Evolutionary conservation across 2,888 invertebrate genomes (phyloP), one percentile per base, ranked within the genome.

Genomic region (Quadriops clusia): DNA sequence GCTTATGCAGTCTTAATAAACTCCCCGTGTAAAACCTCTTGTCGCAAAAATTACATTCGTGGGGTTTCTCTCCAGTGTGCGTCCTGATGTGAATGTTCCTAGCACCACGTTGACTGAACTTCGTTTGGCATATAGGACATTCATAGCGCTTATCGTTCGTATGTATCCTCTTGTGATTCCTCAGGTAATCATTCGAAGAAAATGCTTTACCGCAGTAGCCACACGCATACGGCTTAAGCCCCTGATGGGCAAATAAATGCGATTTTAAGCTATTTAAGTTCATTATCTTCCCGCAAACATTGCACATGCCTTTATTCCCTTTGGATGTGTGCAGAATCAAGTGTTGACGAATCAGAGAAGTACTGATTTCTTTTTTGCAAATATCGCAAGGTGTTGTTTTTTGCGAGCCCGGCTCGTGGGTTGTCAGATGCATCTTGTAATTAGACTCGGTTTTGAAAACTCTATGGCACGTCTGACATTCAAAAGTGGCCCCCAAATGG

Each of bases 1-100:
- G n/a, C n/a, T n/a, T n/a, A n/a, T n/a, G n/a, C n/a, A n/a, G n/a
- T n/a, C n/a, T 30, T 21, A 49, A 31, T 14, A 42, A 31, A 5
- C 37, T 27, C 17, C 23, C 33, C 1, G 36, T 34, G 5, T 33
- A 25, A 26, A 68, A 67, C 0, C 45, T 56, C 17, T 54, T 45
- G 0, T 62, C 39, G 23, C 67, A 68, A 0, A 63, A 52, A 3
- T 63, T 45, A 37, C 71, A 72, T 28, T 62, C 64, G 37, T 59
- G 65, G 23, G 60, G 65, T 34, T 63, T 65, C 6, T 64, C 63
- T 12, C n/a, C n/a, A n/a, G n/a, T n/a, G n/a, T n/a, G n/a, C 10
- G 21, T 20, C 7, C 22, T 11, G 2, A 2, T 12, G 7, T 22
- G 22, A 5, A 22, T 6, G 7, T 6, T 22, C 11, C 11, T 11